Evolutionary conservation across 2,113 vertebrate species (phyloP).

Genomic region (Dendropsophus ebraccatus): DNA sequence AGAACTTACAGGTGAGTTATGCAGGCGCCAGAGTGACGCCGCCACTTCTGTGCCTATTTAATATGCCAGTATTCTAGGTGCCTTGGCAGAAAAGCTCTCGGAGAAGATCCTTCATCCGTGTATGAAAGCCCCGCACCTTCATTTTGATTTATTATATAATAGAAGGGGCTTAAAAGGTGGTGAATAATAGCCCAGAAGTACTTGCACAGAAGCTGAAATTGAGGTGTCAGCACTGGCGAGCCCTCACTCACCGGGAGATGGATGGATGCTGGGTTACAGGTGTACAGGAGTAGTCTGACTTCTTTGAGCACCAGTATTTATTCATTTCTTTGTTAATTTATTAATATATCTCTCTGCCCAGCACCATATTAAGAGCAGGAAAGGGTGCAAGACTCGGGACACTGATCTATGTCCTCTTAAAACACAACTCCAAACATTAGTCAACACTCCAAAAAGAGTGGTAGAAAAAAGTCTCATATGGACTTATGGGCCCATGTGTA

Average conservation of each 20-base stretch:
- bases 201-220: conserved; percentile 38
- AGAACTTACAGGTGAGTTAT: conserved; percentile 18
- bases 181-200: conserved; percentile 31
- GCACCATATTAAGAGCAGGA: too few relatives aligned
- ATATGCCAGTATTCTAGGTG: conserved; percentile 26
- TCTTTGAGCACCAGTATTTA: background rate
- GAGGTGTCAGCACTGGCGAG: conserved; percentile 19
- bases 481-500: too few relatives aligned
- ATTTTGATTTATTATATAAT: conserved; percentile 54
- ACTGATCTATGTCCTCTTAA: too few relatives aligned
- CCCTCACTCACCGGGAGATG: conserved; percentile 1
- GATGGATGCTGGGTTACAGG: background rate
- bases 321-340: background rate
- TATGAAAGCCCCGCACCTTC: conserved; percentile 31
- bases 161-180: conserved; percentile 40
- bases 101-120: conserved; percentile 27
- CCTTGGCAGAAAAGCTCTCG: background rate
- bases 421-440: too few relatives aligned
- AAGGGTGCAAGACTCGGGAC: too few relatives aligned
- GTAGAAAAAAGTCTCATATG: too few relatives aligned
- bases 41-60: background rate
- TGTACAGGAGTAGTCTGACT: background rate
- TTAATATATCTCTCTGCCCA: too few relatives aligned
- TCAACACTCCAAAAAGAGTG: too few relatives aligned
- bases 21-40: background rate